Evolutionary conservation across 2,113 vertebrate genomes (phyloP).

Genomic region (Ictidomys tridecemlineatus): DNA sequence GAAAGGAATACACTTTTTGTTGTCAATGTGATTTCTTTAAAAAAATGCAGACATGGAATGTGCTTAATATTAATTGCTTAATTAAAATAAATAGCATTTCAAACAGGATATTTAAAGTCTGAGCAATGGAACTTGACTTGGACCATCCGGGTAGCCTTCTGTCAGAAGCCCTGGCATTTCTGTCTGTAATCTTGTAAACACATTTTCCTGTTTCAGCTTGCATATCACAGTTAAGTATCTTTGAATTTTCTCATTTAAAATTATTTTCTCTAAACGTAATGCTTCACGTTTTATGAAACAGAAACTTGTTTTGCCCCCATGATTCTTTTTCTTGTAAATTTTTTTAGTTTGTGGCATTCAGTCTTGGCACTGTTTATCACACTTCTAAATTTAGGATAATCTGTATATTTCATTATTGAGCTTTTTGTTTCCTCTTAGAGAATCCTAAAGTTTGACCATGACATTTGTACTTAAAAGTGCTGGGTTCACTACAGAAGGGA

Average conservation of each 20-base stretch:
- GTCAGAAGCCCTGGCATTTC: not conserved
- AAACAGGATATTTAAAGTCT: not conserved
- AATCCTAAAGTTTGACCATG: not conserved
- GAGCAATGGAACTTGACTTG: not conserved
- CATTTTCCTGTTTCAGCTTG: not conserved
- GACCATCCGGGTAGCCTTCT: not conserved
- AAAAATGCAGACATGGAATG: not conserved
- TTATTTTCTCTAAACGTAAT: constrained; percentile 36
- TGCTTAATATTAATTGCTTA: not conserved
- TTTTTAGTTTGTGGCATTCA: not conserved
- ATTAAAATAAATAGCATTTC: not conserved
- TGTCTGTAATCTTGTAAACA: not conserved
- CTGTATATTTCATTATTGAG: not conserved
- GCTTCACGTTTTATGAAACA: not conserved
- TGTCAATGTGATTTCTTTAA: not conserved
- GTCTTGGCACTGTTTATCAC: not conserved
- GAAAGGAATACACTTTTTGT: not conserved
- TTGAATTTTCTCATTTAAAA: not conserved
- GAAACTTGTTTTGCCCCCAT: not conserved
- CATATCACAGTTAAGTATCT: not conserved
- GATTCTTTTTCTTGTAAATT: not conserved
- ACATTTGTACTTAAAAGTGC: not conserved
- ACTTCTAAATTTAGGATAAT: constrained; percentile 30
- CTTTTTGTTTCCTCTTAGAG: not conserved
- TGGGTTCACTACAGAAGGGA: not conserved